phyloP scores from a whole-genome alignment of 2,113 vertebrate species.

The Gallinago undulata region DNA sequence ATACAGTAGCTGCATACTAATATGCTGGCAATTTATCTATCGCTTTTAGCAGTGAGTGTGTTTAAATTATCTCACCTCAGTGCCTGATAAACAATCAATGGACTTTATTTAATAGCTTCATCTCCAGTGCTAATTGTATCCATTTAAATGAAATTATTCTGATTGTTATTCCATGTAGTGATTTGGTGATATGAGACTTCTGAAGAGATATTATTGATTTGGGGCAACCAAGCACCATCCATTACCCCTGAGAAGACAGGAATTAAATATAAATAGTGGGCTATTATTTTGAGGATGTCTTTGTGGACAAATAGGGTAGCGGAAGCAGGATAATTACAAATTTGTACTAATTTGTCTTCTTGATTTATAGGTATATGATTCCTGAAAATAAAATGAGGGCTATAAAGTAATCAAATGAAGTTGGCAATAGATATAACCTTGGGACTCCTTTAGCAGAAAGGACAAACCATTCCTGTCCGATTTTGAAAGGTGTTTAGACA shows the following conservation, averaged over 20 bases:
- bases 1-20: background rate
- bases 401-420: conserved; percentile 24
- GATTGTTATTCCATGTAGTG: conserved; percentile 46
- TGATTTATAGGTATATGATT: conserved; percentile 34
- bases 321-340: conserved; percentile 37
- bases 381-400: conserved; percentile 7
- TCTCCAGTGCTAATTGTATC: conserved; percentile 41
- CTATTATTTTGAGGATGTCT: conserved; percentile 44
- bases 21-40: background rate
- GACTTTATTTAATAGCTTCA: conserved; percentile 37
- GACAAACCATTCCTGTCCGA: background rate
- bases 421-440: background rate
- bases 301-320: conserved; percentile 39
- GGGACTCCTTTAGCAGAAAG: background rate
- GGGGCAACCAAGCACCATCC: conserved; percentile 17
- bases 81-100: conserved; percentile 51
- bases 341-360: conserved; percentile 36
- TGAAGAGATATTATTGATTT: conserved; percentile 60
- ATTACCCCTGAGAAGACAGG: conserved; percentile 41
- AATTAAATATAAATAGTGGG: conserved; percentile 37
- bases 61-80: conserved; percentile 18
- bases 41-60: background rate
- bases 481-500: background rate
- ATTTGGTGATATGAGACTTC: conserved; percentile 41
- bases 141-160: conserved; percentile 58